phyloP scores from a whole-genome alignment of 2,888 invertebrate species.

The Micropterix aruncella region DNA sequence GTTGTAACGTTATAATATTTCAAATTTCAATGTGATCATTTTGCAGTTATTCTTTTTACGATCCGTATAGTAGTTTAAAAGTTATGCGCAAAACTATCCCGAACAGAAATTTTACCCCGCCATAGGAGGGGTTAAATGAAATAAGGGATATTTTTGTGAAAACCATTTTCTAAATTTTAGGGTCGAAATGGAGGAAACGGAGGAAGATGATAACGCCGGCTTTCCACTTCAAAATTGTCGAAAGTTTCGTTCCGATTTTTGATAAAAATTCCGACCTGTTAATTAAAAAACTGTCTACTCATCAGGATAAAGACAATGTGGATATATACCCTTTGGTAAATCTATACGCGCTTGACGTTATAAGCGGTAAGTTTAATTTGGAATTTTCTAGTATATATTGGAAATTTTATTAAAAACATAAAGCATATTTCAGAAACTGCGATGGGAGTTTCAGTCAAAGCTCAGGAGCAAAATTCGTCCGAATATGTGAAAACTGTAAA shows the following conservation, averaged over 20 bases:
- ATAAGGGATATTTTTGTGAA: too few species aligned
- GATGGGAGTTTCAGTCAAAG: constrained; percentile 2
- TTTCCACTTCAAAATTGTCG: constrained; percentile 65
- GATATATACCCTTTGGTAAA: constrained; percentile 48
- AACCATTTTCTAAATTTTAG: constrained; percentile 20
- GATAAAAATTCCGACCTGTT: constrained; percentile 46
- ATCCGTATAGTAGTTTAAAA: too few species aligned
- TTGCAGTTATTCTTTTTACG: too few species aligned
- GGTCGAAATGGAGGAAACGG: constrained; percentile 46
- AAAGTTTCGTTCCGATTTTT: constrained; percentile 56
- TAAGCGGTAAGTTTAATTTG: constrained; percentile 33
- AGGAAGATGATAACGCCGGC: constrained; percentile 63
- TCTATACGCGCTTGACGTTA: constrained; percentile 44
- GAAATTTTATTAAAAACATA: too few species aligned
- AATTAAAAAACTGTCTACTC: constrained; percentile 32
- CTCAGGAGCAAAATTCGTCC: background rate
- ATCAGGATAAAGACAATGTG: constrained; percentile 26
- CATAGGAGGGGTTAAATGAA: too few species aligned
- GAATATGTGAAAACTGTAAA: background rate
- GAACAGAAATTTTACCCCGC: too few species aligned
- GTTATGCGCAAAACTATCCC: too few species aligned
- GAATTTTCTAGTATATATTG: too few species aligned
- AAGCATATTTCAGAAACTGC: background rate
- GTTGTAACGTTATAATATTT: too few species aligned
- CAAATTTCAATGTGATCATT: too few species aligned